Base-by-base conservation (phyloP, 2,113 vertebrate species). In the Romanogobio albipinnatus region DNA sequence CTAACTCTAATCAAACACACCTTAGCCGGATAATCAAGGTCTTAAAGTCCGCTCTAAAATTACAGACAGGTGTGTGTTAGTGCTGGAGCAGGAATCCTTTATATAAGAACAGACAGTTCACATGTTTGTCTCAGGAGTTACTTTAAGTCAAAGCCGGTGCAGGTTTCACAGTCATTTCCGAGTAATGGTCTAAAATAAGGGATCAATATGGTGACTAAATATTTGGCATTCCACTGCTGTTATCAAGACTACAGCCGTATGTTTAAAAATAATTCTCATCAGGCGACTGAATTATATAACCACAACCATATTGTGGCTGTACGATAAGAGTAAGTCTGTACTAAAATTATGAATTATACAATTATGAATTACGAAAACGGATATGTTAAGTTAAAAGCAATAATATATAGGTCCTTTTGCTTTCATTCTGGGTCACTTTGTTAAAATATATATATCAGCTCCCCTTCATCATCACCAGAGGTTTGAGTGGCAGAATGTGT, bases 21-120 rank as follows among this genome's bases (percentile, higher is more conserved):
- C 43, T 81, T 45, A 66, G 62, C 43, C 24, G 26, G 61, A 53
- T 36, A 53, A 81, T 81, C 45, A 68, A 22, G 15, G 79, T 51
- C 61, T 66, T 81, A 49, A 81, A 14, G 9, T 51, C 26, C 6
- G 0, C 43, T 66, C 5, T 26, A 68, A 81, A 81, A 81, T 81
- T 33, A 49, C 79, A 51, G 45, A 26, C 62, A 81, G 61, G 79
- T 68, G 79, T 68, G 79, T 68, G 61, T 68, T 22, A 36, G 61
- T 11, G 24, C 79, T 66, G 26, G 11, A 33, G 79, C 45, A 49
- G 11, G 22, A 29, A 64, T 47, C 36, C 10, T 6, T 66, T 81
- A 68, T 33, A 68, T 9, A 81, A 68, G 9, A 81, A 13, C 10
- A 68, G 78, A 68, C 9, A 22, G 61, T 81, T 51, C 0, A 10